phyloP scores from a whole-genome alignment of 1,140 invertebrate genomes.

The silkworm (Bombyx mori) region DNA sequence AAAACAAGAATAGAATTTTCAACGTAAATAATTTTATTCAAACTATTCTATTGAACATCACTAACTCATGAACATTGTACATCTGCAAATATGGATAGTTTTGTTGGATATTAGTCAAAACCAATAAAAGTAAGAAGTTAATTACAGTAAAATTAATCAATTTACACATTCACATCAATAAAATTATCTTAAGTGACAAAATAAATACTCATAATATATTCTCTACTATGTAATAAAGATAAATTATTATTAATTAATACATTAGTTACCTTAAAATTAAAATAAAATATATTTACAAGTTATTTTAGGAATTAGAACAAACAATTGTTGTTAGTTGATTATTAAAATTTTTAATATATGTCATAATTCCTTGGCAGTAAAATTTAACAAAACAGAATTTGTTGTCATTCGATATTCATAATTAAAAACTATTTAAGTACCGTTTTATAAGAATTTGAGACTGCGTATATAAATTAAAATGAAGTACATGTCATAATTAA shows the following conservation, averaged over 20 bases:
- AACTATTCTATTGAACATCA: constrained; percentile 71
- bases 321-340: constrained; percentile 6
- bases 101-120: constrained; percentile 39
- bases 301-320: constrained; percentile 18
- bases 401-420: not conserved
- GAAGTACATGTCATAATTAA: not conserved
- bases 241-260: constrained; percentile 61
- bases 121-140: constrained; percentile 40
- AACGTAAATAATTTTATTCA: constrained; percentile 72
- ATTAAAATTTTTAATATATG: not conserved
- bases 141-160: constrained; percentile 53
- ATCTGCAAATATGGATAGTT: constrained; percentile 67
- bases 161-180: constrained; percentile 49
- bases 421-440: constrained; percentile 9
- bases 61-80: constrained; percentile 70
- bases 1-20: constrained; percentile 58
- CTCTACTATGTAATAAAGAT: constrained; percentile 55
- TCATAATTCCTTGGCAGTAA: constrained; percentile 4
- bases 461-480: constrained; percentile 1
- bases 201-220: constrained; percentile 56
- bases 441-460: not conserved
- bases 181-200: constrained; percentile 7
- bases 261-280: constrained; percentile 39
- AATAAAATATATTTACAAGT: constrained; percentile 25
- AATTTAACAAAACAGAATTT: not conserved